Evolutionary conservation across 2,113 vertebrate genomes (phyloP), one percentile per base, ranked within the genome.

Genomic region (Furnarius figulus): DNA sequence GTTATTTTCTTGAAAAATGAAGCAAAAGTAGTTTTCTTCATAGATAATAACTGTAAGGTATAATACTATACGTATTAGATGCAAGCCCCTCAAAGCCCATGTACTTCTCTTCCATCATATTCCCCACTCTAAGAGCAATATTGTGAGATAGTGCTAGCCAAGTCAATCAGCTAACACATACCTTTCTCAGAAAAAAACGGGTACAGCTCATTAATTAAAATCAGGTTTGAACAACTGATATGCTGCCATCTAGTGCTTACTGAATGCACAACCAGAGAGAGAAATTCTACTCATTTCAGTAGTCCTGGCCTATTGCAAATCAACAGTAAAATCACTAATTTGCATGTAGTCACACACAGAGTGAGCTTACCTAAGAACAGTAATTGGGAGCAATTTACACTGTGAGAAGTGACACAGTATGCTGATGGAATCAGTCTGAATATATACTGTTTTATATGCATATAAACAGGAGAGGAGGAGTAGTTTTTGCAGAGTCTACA

Each of bases 161-260:
- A 68, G 66, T 66, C 74, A 52, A 46, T 53, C 58, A 82, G 39
- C 25, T 66, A 40, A 31, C 55, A 47, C 6, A 2, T 8, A 11
- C 3, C 7, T 75, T 87, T 70, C 49, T 53, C 58, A 73, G 59
- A 79, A 62, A 30, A 63, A 83, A 93, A 17, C 52, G 2, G 14
- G 47, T 52, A 16, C 27, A 56, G 31, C 23, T 42, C 35, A 50
- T 73, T 31, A 82, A 68, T 76, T 50, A 73, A 70, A 44, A 40
- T 59, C 19, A 35, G 30, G 28, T 58, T 94, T 76, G 19, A 37
- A 31, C 31, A 81, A 22, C 40, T 61, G 12, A 61, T 44, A 18
- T 44, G 47, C 55, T 92, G 95, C 96, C 96, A 96, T 68, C 96
- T 95, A 81, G 93, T 81, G 96, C 72, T 72, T 47, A 68, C 10